Evolutionary conservation across 2,888 invertebrate species (phyloP), one percentile per base, ranked within the genome.

Genomic region (Melikaiella ostensackeni): DNA sequence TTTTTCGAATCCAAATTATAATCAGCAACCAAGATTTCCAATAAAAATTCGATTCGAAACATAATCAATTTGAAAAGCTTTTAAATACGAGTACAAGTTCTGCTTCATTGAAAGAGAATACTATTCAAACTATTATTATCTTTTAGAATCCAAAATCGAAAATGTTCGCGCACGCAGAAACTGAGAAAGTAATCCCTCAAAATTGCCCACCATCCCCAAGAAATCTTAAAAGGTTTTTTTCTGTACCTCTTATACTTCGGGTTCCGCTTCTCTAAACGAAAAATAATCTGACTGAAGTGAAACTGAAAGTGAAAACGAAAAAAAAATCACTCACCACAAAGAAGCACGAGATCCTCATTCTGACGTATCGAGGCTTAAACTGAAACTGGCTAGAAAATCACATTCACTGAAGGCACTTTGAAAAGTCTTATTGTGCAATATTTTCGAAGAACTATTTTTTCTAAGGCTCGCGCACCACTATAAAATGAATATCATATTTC

Each of bases 301-400:
- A 55, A 55, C 9, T n/a, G 9, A n/a, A 16, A 19, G 6, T 21
- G 21, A 21, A 55, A 59, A 27, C 6, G 13, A 27, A 59, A 46
- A 70, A 21, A 1, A 62, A 62, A 79, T 66, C 85, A 86, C 89
- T 89, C 87, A 89, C 89, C 88, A 83, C 86, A 82, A 86, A 77
- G 46, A 89, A 81, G 82, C 83, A 85, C 80, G 84, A 81, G 85
- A 88, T 84, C 85, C 80, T 89, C 89, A 89, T 89, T 76, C 83
- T 82, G 81, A 63, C 24, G 83, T 11, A 70, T 30, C 27, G 9
- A 30, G n/a, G 8, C 50, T 50, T 21, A 7, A 63, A 63, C 35
- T 35, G 9, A 50, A 70, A 50, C 13, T 55, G 33, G 5, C 33
- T 70, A 55, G 4, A 70, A 11, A 55, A 50, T 70, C 70, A 70